A percentile compares a stretch with the other conserved stretches of the same genome.
Conservation (phyloP, 2,113 vertebrate genomes). For the Calypte anna region DNA sequence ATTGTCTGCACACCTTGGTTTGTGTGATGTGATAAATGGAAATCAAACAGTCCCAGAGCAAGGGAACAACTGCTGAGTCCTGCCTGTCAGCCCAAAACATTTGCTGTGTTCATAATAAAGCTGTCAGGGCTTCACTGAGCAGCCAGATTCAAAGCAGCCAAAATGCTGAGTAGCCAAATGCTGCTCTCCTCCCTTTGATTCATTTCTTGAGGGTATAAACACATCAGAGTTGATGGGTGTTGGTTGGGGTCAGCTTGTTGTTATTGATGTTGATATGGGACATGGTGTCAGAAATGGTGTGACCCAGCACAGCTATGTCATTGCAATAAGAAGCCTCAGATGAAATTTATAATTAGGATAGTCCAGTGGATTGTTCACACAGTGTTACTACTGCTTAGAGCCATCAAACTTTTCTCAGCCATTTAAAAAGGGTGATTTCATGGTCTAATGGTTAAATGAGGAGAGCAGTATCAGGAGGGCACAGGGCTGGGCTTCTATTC, state of each 20-base stretch:
- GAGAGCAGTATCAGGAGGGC: neutral
- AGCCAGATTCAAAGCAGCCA: neutral
- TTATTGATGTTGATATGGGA: neutral
- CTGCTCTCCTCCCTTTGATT: neutral
- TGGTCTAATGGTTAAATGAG: neutral
- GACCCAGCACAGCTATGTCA: neutral
- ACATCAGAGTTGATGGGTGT: neutral
- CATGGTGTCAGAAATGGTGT: neutral
- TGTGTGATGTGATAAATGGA: neutral
- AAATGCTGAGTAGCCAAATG: neutral
- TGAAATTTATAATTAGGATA: neutral
- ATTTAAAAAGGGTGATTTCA: neutral
- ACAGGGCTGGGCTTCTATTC: neutral
- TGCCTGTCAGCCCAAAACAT: neutral
- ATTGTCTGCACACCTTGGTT: slow-evolving; percentile 55
- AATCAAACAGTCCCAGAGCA: neutral
- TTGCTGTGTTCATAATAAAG: neutral
- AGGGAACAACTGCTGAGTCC: neutral
- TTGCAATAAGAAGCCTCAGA: neutral
- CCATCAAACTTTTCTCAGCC: neutral
- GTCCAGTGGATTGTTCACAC: neutral
- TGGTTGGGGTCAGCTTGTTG: neutral
- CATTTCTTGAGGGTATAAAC: neutral
- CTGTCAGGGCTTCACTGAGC: neutral
- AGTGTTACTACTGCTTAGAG: neutral